These are phyloP conservation scores for Drosophila saltans DNA, from an alignment of 1,140 invertebrate species.

Conservation along the genomic window DNA sequence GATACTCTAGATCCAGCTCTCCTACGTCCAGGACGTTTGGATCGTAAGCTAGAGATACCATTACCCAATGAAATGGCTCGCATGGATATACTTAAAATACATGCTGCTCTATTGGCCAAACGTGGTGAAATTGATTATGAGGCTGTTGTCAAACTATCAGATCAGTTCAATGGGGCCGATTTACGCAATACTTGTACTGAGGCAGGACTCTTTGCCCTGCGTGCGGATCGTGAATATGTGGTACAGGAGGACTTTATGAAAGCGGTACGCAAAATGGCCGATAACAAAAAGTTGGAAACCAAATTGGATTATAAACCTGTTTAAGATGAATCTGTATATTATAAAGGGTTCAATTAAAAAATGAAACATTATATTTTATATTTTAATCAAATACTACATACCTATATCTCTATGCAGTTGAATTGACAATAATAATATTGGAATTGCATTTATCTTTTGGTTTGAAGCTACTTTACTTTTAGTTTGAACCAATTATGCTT, in stretches of 20 bases:
- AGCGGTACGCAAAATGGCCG: conserved; percentile 98
- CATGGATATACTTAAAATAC: conserved; percentile 98
- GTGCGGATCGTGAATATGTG: conserved; percentile 95
- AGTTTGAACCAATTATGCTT: no score
- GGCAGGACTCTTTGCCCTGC: conserved; percentile 95
- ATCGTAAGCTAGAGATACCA: conserved; percentile 99
- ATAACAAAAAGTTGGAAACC: conserved; percentile 99
- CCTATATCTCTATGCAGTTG: neutral
- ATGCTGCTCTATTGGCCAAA: conserved; percentile 97
- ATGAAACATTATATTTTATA: neutral
- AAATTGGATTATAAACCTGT: conserved; percentile 99
- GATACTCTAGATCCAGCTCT: conserved; percentile 99
- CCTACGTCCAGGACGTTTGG: conserved; percentile 97
- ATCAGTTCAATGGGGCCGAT: conserved; percentile 99
- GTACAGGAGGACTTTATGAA: conserved; percentile 99
- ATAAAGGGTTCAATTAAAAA: no score
- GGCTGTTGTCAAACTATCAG: conserved; percentile 98
- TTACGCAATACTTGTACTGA: conserved; percentile 99
- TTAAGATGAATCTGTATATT: conserved; percentile 84
- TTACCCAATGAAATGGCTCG: conserved; percentile 93
- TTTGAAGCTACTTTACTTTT: no score
- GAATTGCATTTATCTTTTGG: no score
- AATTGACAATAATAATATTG: no score
- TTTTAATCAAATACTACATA: neutral
- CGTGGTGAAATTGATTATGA: conserved; percentile 99